Evolutionary conservation across 35 echinoderm and acorn worm species (phyloP).

Genomic region (Hemicentrotus pulcherrimus): DNA sequence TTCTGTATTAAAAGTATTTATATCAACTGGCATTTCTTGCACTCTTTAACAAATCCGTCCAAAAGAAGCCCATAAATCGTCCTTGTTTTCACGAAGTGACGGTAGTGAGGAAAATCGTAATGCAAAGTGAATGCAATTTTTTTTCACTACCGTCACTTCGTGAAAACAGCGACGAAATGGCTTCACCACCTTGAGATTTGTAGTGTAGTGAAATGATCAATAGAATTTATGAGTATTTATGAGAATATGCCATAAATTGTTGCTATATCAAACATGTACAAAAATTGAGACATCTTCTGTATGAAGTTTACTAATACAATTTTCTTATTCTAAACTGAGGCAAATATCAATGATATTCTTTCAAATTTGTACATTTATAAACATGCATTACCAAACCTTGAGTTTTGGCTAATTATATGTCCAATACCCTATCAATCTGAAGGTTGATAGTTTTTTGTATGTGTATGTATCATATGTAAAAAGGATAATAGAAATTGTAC

Average conservation of each 20-base stretch:
- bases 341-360: background rate
- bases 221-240: background rate
- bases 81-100: no score
- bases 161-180: no score
- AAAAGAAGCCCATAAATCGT: background rate
- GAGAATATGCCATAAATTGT: background rate
- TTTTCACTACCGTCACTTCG: no score
- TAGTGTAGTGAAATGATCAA: background rate
- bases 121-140: no score
- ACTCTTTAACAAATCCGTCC: background rate
- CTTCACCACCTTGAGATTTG: background rate
- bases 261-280: background rate
- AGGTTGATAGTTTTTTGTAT: background rate
- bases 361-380: background rate
- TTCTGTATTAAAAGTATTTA: background rate
- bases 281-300: background rate
- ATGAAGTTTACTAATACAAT: background rate
- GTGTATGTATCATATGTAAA: background rate
- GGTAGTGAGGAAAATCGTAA: no score
- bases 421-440: background rate
- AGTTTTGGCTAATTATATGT: background rate
- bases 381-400: background rate
- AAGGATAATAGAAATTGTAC: background rate
- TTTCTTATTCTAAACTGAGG: no score
- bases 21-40: background rate